These are phyloP conservation scores for Muscicapa striata DNA, from an alignment of 2,797 vertebrate species.

Conservation along the genomic window DNA sequence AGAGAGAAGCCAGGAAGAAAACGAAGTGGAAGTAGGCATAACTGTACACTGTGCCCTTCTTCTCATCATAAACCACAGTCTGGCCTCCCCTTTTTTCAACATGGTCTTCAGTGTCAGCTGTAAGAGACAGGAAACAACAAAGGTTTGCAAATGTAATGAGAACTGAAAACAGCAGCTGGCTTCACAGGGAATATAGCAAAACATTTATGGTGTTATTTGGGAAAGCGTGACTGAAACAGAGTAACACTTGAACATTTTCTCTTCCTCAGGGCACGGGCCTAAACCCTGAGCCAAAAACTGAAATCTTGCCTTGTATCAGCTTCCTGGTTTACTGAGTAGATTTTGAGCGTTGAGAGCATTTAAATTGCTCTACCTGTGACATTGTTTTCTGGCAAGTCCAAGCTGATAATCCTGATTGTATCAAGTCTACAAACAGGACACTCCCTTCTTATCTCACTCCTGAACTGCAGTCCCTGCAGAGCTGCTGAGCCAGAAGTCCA, in stretches of 20 bases:
- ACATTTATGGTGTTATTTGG: not conserved
- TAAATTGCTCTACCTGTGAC: not conserved
- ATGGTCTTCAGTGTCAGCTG: constrained; percentile 72
- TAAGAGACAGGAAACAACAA: not conserved
- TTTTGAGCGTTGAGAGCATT: not conserved
- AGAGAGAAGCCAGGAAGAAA: constrained; percentile 95
- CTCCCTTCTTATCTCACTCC: not conserved
- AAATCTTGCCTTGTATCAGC: not conserved
- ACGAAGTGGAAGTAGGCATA: constrained; percentile 94
- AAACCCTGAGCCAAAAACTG: not conserved
- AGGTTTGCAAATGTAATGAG: not conserved
- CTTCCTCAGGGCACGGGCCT: not conserved
- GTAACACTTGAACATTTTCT: not conserved
- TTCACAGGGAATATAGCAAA: not conserved
- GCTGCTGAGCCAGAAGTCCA: not conserved
- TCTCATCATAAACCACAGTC: constrained; percentile 90
- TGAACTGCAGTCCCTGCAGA: not conserved
- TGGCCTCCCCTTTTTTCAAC: constrained; percentile 81
- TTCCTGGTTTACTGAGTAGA: not conserved
- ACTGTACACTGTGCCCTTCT: constrained; percentile 86
- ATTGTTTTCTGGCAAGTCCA: not conserved
- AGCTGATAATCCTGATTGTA: not conserved
- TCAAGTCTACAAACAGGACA: not conserved
- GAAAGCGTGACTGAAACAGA: not conserved
- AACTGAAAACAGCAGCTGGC: not conserved